Base-by-base conservation (phyloP, 1,140 invertebrate species). In the Calephelis virginiensis region DNA sequence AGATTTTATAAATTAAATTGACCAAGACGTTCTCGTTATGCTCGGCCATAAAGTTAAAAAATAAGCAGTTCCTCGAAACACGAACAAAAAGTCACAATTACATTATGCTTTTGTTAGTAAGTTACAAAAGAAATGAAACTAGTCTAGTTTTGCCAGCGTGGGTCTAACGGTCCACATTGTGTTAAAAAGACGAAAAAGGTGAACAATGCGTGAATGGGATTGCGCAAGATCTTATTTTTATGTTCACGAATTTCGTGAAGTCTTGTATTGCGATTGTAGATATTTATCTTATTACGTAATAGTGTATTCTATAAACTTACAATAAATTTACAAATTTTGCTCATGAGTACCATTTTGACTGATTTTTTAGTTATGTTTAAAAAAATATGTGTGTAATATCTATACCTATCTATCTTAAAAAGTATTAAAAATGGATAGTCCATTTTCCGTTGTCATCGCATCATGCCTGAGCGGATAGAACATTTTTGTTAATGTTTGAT, bases 131-230 rank as follows among this genome's bases (percentile, higher is more conserved):
- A 80, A 81, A 74, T 70, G 74, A 72, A 78, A 77, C 75, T 74
- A 81, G 76, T 68, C 73, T 76, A 71, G 66, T 73, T 69, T 72
- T 72, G 66, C 64, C 78, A 69, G 77, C 80, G 78, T 81, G 80
- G 75, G 75, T 62, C 73, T 89, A 90, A 88, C 87, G 85, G 84
- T 79, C 68, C 71, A 75, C 75, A 79, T 71, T 79, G 73, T 81
- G 77, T 78, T 73, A 76, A 76, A 79, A 79, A 67, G 70, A 68
- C 70, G 64, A 73, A 81, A 81, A 79, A 78, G 74, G 75, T 77
- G 50, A 82, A 86, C 82, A 89, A 86, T 82, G 73, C 68, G 66
- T 81, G 78, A 85, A 85, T 81, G 80, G 73, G 67, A 77, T 89
- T 89, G 86, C 82, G 83, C 83, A 90, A 90, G 77, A 72, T 59